phyloP scores from a whole-genome alignment of 2,888 invertebrate genomes.

The Scelioninae gen. 1 region DNA sequence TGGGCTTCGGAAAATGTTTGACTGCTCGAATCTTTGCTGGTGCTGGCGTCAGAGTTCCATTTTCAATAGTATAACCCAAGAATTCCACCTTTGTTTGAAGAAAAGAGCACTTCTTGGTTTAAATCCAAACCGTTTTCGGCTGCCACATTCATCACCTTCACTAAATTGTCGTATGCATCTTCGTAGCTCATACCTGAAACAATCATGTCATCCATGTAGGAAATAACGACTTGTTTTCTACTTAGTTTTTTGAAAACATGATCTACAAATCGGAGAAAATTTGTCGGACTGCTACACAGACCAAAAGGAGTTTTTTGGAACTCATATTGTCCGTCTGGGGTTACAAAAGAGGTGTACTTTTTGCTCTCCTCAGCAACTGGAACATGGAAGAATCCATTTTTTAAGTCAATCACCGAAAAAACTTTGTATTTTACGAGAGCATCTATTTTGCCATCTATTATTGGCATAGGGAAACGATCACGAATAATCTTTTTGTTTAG shows the following conservation, averaged over 20 bases:
- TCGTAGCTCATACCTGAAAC: not conserved
- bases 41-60: conserved; percentile 73
- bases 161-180: not conserved
- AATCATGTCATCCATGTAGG: not conserved
- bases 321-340: not conserved
- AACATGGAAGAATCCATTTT: conserved; percentile 22
- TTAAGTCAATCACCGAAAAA: not conserved
- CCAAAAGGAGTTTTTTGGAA: conserved; percentile 7
- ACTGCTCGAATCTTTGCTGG: conserved; percentile 74
- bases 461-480: conserved; percentile 2
- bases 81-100: not conserved
- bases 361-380: not conserved
- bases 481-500: not conserved
- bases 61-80: conserved; percentile 62
- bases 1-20: not conserved
- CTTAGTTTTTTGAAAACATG: not conserved
- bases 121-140: not conserved
- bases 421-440: not conserved
- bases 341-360: conserved; percentile 9
- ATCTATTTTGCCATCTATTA: conserved; percentile 2
- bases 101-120: conserved; percentile 1
- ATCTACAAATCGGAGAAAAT: not conserved
- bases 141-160: not conserved
- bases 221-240: not conserved
- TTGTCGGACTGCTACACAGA: not conserved